A percentile compares a stretch with the other conserved stretches of the same genome.
Evolutionary conservation across 2,113 vertebrate genomes (phyloP).

Genomic region (Alouatta palliata): DNA sequence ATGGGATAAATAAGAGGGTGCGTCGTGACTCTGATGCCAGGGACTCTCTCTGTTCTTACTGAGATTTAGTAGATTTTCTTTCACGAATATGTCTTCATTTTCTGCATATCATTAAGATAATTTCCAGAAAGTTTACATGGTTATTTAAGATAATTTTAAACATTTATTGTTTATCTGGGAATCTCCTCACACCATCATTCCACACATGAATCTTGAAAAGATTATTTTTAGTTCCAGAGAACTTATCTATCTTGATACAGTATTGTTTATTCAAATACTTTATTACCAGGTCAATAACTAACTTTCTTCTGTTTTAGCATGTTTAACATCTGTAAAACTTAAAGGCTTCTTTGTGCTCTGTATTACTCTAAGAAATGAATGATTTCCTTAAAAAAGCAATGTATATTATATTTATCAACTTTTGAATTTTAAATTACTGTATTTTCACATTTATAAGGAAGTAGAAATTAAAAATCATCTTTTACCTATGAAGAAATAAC

Average conservation of each 20-base stretch:
- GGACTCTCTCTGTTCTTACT: background rate
- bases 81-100: background rate
- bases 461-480: background rate
- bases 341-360: background rate
- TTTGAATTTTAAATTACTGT: background rate
- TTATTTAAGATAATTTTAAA: background rate
- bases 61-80: background rate
- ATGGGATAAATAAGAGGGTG: background rate
- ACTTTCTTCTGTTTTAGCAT: background rate
- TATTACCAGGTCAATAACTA: background rate
- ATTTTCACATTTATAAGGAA: constrained; percentile 4
- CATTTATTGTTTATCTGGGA: background rate
- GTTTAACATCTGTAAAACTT: background rate
- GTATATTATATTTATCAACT: background rate
- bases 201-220: background rate
- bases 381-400: background rate
- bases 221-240: background rate
- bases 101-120: background rate
- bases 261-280: background rate
- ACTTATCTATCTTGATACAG: background rate
- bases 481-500: background rate
- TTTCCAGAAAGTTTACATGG: background rate
- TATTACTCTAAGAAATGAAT: background rate
- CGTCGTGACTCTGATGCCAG: no score
- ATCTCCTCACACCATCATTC: background rate